These are phyloP conservation scores for Ophion costatus DNA, from an alignment of 2,888 invertebrate species.

Conservation along the genomic window DNA sequence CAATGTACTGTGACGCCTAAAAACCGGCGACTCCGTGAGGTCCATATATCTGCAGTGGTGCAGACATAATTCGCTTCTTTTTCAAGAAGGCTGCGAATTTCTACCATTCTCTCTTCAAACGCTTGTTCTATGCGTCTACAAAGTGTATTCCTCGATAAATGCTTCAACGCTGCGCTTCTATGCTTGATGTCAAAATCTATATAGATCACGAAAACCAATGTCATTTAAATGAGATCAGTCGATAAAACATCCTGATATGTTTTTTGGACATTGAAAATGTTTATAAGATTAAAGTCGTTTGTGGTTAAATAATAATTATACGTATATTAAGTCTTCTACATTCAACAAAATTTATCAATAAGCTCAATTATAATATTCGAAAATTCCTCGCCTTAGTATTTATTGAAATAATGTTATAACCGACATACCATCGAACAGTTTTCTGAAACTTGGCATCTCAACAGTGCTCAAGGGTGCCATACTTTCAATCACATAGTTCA, in stretches of 20 bases:
- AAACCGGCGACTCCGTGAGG: constrained; percentile 33
- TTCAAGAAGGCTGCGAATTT: constrained; percentile 24
- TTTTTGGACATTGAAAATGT: constrained; percentile 15
- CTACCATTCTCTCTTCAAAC: constrained; percentile 11
- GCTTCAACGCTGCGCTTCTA: not conserved
- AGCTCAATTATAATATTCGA: no score
- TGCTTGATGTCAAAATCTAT: constrained; percentile 18
- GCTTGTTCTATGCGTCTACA: constrained; percentile 10
- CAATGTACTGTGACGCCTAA: constrained; percentile 33
- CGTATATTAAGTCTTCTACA: constrained; percentile 11
- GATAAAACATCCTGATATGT: not conserved
- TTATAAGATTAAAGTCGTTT: not conserved
- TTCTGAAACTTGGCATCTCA: constrained; percentile 39
- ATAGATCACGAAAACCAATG: not conserved
- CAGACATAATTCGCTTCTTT: constrained; percentile 23
- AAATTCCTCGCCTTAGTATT: not conserved
- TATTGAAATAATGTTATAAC: constrained; percentile 16
- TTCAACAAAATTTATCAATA: no score
- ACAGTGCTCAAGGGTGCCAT: constrained; percentile 33
- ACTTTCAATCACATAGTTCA: constrained; percentile 35
- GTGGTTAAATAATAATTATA: constrained; percentile 22
- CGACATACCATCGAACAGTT: constrained; percentile 37
- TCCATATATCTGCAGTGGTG: constrained; percentile 41
- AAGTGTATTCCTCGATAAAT: constrained; percentile 32
- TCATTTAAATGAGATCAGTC: not conserved